phyloP scores from a whole-genome alignment of 2,888 invertebrate species.

The Oligia strigilis region DNA sequence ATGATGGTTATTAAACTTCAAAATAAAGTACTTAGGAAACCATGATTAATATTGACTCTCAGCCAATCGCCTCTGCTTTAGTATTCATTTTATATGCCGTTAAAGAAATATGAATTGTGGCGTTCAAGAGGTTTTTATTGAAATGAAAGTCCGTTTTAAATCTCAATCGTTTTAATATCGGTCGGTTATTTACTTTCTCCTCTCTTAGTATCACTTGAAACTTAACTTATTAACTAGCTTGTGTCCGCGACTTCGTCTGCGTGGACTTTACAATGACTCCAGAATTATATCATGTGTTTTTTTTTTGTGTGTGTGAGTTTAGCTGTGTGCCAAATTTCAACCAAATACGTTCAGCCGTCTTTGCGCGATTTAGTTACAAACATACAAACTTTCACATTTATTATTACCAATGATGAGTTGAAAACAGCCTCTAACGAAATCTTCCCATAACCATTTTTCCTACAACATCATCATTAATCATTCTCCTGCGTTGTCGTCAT shows the following conservation, averaged over 20 bases:
- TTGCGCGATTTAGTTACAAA: not conserved
- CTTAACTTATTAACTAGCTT: not conserved
- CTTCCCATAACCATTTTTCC: not conserved
- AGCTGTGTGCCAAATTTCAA: not conserved
- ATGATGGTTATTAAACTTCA: not conserved
- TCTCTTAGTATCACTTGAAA: not conserved
- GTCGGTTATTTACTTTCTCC: not conserved
- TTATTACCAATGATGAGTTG: not conserved
- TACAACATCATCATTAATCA: not conserved
- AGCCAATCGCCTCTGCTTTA: slow-evolving; percentile 10
- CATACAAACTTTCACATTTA: not conserved
- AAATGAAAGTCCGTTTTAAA: slow-evolving; percentile 15
- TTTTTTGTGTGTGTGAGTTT: too few relatives aligned
- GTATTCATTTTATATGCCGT: slow-evolving; percentile 4
- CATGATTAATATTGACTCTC: slow-evolving; percentile 29
- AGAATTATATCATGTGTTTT: too few relatives aligned
- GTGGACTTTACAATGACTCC: too few relatives aligned
- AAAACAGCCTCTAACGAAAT: not conserved
- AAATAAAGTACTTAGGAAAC: not conserved
- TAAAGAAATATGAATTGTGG: slow-evolving; percentile 15
- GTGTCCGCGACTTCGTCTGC: too few relatives aligned
- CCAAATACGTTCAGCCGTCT: not conserved
- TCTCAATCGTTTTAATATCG: not conserved
- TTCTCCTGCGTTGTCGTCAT: not conserved
- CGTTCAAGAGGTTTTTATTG: not conserved